Conservation (phyloP, 2,113 vertebrate species). For the Clarias gariepinus region DNA sequence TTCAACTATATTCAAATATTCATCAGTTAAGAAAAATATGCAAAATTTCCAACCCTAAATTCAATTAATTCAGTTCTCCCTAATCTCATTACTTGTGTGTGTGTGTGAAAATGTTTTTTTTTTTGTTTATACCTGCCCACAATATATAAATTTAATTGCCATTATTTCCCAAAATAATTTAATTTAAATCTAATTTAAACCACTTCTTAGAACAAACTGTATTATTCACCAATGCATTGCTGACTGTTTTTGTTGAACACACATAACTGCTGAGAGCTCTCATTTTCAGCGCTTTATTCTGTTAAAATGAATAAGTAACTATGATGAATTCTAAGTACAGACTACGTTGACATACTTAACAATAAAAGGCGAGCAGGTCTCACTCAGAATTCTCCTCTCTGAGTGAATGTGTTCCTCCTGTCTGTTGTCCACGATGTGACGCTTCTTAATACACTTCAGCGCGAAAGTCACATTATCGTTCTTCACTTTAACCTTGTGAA, state of each 20-base stretch:
- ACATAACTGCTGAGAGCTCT: neutral
- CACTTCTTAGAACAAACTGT: neutral
- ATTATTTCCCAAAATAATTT: neutral
- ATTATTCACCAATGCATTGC: neutral
- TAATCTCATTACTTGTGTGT: neutral
- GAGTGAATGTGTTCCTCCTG: constrained; percentile 81
- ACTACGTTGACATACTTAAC: constrained; percentile 62
- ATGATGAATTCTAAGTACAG: constrained; percentile 19
- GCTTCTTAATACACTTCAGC: constrained; percentile 77
- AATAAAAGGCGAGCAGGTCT: constrained; percentile 71
- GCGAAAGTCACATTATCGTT: constrained; percentile 70
- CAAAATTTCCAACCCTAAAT: neutral
- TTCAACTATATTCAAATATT: no score
- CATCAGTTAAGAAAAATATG: no score
- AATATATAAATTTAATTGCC: neutral
- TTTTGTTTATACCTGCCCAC: neutral
- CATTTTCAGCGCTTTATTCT: neutral
- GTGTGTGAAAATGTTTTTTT: neutral
- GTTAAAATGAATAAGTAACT: neutral
- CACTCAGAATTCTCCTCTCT: constrained; percentile 73
- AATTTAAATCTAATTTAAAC: no score
- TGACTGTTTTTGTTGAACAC: neutral
- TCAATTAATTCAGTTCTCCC: neutral
- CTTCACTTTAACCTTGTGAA: constrained; percentile 70
- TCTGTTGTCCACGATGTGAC: constrained; percentile 74